Percentiles rank a stretch among this genome's conserved stretches.
Evolutionary conservation across 1,140 invertebrate genomes (phyloP).

Genomic region (Trissolcus basalis): DNA sequence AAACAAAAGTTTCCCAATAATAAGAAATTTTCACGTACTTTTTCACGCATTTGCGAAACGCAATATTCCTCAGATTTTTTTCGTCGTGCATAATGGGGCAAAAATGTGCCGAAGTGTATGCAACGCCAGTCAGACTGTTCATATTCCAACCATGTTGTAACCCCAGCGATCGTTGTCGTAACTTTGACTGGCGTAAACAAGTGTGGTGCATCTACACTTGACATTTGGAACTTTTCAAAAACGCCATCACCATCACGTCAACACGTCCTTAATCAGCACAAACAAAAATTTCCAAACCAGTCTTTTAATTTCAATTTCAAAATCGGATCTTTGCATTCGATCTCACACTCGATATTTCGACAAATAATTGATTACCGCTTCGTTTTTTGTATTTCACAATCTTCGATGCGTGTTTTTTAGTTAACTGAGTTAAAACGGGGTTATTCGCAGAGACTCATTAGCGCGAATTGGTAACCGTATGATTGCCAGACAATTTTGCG

Average conservation of each 20-base stretch:
- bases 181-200: conserved; percentile 9
- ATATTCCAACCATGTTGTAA: conserved; percentile 29
- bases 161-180: conserved; percentile 7
- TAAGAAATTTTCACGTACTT: too few species aligned
- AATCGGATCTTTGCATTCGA: too few species aligned
- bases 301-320: too few species aligned
- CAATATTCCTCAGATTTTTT: not conserved
- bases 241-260: too few species aligned
- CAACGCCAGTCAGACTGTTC: conserved; percentile 5
- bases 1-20: too few species aligned
- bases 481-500: conserved; percentile 3
- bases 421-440: too few species aligned
- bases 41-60: not conserved
- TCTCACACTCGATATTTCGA: too few species aligned
- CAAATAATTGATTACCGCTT: too few species aligned
- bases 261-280: not conserved
- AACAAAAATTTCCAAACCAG: too few species aligned
- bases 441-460: not conserved
- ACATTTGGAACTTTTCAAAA: conserved; percentile 44
- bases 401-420: too few species aligned
- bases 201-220: conserved; percentile 38
- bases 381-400: too few species aligned
- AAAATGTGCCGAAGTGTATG: conserved; percentile 4
- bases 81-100: too few species aligned
- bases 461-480: not conserved